phyloP scores from a whole-genome alignment of 2,113 vertebrate genomes.

The Sander lucioperca region DNA sequence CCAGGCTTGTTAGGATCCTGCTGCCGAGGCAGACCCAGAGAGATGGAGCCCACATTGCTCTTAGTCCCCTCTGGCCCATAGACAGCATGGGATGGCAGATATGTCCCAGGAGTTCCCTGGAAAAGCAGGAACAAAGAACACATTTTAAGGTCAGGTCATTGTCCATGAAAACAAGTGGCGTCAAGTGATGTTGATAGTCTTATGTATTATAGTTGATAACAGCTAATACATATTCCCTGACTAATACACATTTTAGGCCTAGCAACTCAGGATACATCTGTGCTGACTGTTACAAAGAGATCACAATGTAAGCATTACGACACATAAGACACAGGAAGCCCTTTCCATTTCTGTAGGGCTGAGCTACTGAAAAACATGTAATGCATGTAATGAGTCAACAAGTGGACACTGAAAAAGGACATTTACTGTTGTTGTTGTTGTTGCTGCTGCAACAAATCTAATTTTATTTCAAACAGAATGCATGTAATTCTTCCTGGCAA shows the following conservation, averaged over 20 bases:
- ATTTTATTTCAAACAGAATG: background rate
- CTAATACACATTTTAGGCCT: background rate
- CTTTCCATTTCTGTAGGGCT: background rate
- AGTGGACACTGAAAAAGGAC: too few species aligned
- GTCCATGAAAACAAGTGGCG: slow-evolving; percentile 16
- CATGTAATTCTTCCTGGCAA: background rate
- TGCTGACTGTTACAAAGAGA: background rate
- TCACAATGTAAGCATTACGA: background rate
- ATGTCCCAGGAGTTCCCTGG: slow-evolving; percentile 96
- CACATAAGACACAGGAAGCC: background rate
- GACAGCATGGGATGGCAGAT: slow-evolving; percentile 92
- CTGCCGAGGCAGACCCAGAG: slow-evolving; percentile 94
- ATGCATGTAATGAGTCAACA: too few species aligned
- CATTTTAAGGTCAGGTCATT: slow-evolving; percentile 25
- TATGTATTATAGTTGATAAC: background rate
- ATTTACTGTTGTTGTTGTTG: too few species aligned
- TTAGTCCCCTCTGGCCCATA: slow-evolving; percentile 92
- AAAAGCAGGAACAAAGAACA: slow-evolving; percentile 50
- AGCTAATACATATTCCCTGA: background rate
- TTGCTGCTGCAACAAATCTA: background rate
- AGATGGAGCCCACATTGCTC: slow-evolving; percentile 94
- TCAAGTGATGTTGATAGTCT: slow-evolving; percentile 1
- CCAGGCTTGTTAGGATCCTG: slow-evolving; percentile 93
- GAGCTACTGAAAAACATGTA: background rate
- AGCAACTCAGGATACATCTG: background rate